Conservation (phyloP, 2,113 vertebrate genomes). For the Axis porcinus region DNA sequence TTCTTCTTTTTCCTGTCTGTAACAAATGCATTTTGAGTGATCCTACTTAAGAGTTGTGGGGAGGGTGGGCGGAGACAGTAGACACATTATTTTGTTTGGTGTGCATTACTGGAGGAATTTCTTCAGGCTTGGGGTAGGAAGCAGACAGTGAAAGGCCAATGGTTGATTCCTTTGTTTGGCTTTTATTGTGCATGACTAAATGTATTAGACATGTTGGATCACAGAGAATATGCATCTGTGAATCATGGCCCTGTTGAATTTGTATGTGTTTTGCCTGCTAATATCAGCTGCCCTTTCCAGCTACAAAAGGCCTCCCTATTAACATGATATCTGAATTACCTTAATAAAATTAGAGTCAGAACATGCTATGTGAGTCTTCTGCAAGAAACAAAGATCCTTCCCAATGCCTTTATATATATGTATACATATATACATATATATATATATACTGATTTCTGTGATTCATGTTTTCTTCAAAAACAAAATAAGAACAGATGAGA, state of each 20-base stretch:
- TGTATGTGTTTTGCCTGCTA: slow-evolving; percentile 68
- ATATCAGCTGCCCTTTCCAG: slow-evolving; percentile 32
- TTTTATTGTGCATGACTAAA: slow-evolving; percentile 76
- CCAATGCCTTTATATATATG: background rate
- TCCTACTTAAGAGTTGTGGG: background rate
- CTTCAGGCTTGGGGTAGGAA: slow-evolving; percentile 48
- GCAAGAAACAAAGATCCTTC: background rate
- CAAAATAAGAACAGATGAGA: background rate
- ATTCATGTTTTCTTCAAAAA: slow-evolving; percentile 6
- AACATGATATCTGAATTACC: background rate
- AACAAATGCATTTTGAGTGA: background rate
- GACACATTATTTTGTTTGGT: background rate
- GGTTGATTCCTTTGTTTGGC: slow-evolving; percentile 68
- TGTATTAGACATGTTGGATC: slow-evolving; percentile 72
- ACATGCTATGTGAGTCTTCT: background rate
- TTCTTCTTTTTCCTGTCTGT: background rate
- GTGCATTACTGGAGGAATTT: slow-evolving; percentile 44
- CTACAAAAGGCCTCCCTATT: slow-evolving; percentile 37
- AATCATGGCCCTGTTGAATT: slow-evolving; percentile 47
- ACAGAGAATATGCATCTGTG: slow-evolving; percentile 58
- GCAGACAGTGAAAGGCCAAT: background rate
- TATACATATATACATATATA: too few relatives aligned
- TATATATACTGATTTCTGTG: background rate
- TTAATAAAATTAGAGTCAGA: slow-evolving; percentile 48
- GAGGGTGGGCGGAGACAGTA: background rate